phyloP scores from a whole-genome alignment of 2,113 vertebrate species.

The Leptosomus discolor region DNA sequence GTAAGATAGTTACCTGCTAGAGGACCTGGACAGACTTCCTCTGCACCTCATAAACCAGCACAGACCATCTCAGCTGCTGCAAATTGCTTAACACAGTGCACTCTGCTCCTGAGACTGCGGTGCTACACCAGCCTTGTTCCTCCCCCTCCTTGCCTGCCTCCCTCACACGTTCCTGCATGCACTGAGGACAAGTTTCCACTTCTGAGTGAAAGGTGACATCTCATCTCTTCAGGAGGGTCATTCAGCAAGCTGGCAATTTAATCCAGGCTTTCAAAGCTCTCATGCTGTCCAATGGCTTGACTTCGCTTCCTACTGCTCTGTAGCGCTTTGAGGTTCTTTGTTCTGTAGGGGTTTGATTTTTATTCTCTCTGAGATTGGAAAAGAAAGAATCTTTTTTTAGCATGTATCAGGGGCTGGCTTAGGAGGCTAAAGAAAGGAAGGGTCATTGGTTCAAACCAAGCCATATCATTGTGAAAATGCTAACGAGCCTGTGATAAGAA shows the following conservation, averaged over 20 bases:
- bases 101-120: neutral
- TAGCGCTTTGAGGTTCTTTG: neutral
- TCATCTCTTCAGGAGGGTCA: neutral
- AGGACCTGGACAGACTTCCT: neutral
- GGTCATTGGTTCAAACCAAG: neutral
- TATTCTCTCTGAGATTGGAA: neutral
- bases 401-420: neutral
- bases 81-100: neutral
- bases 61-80: neutral
- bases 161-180: neutral
- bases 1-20: neutral
- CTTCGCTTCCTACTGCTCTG: neutral
- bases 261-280: conserved; percentile 3
- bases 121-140: neutral
- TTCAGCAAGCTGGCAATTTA: conserved; percentile 9
- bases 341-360: conserved; percentile 12
- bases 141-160: neutral
- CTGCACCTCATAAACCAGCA: neutral
- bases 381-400: neutral
- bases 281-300: neutral
- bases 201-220: conserved; percentile 8
- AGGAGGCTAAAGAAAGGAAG: neutral
- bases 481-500: neutral
- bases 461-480: neutral
- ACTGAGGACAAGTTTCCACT: neutral